These are phyloP conservation scores for Limnephilus marmoratus DNA, from an alignment of 2,888 invertebrate species.

Conservation along the genomic window DNA sequence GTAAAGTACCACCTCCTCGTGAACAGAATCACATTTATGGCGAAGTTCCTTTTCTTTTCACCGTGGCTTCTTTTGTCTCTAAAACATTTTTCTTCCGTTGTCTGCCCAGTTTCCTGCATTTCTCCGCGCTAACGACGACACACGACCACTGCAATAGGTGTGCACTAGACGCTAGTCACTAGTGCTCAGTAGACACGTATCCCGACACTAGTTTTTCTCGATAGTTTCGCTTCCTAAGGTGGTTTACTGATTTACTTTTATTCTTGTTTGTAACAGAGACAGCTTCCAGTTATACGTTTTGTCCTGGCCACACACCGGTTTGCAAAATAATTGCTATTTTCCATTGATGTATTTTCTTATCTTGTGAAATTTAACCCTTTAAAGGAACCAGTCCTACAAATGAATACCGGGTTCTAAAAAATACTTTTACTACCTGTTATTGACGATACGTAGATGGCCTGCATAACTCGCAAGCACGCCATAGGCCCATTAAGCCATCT, in stretches of 20 bases:
- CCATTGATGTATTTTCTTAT: neutral
- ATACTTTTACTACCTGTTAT: neutral
- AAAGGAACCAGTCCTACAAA: neutral
- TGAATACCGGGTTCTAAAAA: neutral
- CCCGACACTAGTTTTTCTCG: conserved; percentile 9
- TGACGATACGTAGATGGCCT: neutral
- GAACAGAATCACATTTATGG: neutral
- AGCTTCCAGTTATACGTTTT: neutral
- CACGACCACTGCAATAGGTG: neutral
- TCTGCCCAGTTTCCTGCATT: conserved; percentile 22
- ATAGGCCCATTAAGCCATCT: neutral
- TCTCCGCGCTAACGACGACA: neutral
- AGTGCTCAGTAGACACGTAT: neutral
- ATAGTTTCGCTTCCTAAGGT: conserved; percentile 20
- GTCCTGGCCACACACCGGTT: neutral
- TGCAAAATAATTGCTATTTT: neutral
- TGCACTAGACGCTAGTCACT: neutral
- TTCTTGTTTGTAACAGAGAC: conserved; percentile 4
- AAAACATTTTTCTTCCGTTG: conserved; percentile 20
- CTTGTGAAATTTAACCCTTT: neutral
- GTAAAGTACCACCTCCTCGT: neutral
- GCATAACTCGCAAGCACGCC: neutral
- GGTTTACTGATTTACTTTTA: conserved; percentile 8
- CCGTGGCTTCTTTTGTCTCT: neutral
- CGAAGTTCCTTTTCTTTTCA: neutral